Evolutionary conservation across 2,888 invertebrate species (phyloP).

Genomic region (Ernsta delagoae): DNA sequence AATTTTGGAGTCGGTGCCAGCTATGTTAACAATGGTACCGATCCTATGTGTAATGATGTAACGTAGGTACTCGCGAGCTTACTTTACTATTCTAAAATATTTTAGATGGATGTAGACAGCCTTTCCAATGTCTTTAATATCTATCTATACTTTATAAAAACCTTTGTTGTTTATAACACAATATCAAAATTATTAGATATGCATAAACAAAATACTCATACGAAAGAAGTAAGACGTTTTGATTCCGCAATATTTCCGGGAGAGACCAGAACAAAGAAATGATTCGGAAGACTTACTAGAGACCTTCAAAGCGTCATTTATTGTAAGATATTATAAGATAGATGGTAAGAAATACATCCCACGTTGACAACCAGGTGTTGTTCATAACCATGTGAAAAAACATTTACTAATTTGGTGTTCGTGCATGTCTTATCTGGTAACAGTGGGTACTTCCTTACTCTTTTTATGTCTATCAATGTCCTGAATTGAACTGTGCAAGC

Average conservation of each 20-base stretch:
- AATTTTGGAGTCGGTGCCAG: no score
- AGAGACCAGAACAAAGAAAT: slow-evolving; percentile 30
- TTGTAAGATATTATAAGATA: slow-evolving; percentile 29
- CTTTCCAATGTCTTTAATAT: no score
- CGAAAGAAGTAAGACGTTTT: slow-evolving; percentile 16
- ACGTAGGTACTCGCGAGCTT: no score
- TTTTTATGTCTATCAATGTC: slow-evolving; percentile 27
- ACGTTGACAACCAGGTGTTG: slow-evolving; percentile 16
- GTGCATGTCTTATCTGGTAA: slow-evolving; percentile 32
- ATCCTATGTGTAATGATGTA: no score
- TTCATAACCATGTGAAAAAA: slow-evolving; percentile 27
- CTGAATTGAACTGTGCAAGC: no score
- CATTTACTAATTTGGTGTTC: slow-evolving; percentile 31
- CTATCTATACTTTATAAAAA: no score
- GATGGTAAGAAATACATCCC: slow-evolving; percentile 23
- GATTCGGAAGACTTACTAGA: slow-evolving; percentile 20
- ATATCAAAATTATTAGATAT: no score
- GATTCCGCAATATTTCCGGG: slow-evolving; percentile 29
- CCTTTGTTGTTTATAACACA: no score
- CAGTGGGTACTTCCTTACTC: slow-evolving; percentile 23
- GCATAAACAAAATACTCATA: no score
- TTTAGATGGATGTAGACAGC: no score
- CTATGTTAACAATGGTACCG: no score
- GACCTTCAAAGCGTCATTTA: slow-evolving; percentile 29
- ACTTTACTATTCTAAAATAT: no score